These are phyloP conservation scores for Pseudopleuronectes americanus DNA, from an alignment of 2,797 vertebrate species.

Conservation along the genomic window DNA sequence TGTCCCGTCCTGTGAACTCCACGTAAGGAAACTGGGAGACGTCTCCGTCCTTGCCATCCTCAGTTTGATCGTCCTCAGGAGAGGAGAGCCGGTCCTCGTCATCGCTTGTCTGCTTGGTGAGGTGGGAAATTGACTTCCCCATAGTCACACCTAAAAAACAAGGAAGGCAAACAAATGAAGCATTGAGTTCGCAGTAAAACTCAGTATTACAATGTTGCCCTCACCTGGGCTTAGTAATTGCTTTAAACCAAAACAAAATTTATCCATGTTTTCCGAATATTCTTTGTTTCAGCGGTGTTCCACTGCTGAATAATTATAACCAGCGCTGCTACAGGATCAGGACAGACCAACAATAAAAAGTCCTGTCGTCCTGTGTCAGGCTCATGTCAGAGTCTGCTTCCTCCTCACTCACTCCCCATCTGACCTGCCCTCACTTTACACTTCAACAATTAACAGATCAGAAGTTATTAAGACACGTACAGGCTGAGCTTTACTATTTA, in stretches of 20 bases:
- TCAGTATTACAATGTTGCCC: not conserved
- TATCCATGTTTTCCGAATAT: no score
- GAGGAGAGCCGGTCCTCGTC: slow-evolving; percentile 81
- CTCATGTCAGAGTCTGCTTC: no score
- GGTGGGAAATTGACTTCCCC: slow-evolving; percentile 90
- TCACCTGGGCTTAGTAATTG: not conserved
- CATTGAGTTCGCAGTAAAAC: not conserved
- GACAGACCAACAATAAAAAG: no score
- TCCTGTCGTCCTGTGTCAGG: no score
- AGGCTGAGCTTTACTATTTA: no score
- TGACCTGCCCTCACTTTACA: no score
- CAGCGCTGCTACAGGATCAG: no score
- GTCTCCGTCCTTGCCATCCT: slow-evolving; percentile 82
- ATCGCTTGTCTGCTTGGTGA: slow-evolving; percentile 79
- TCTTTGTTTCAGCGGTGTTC: no score
- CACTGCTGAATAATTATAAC: no score
- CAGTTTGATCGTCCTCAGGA: slow-evolving; percentile 77
- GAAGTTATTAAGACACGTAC: no score
- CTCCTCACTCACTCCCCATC: no score
- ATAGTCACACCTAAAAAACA: slow-evolving; percentile 78
- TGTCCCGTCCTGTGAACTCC: slow-evolving; percentile 95
- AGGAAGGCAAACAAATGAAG: not conserved
- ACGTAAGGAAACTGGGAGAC: slow-evolving; percentile 94
- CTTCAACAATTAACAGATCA: no score
- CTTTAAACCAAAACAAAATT: not conserved